phyloP scores from a whole-genome alignment of 2,888 invertebrate genomes.

The Bombylius major region DNA sequence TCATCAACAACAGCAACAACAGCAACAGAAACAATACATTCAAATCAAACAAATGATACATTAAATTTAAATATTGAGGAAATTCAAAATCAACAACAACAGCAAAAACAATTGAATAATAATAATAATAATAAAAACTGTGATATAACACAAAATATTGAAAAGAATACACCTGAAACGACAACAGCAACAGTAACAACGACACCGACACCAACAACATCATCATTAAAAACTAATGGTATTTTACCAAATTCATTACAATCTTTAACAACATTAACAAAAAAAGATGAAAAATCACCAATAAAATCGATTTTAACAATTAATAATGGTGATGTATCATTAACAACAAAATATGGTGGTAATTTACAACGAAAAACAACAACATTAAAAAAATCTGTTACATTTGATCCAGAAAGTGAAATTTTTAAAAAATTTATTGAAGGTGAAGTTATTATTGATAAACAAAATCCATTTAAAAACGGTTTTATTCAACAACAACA shows the following conservation, averaged over 20 bases:
- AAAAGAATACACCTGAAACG: neutral
- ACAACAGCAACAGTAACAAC: neutral
- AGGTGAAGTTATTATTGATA: constrained; percentile 34
- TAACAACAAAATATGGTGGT: neutral
- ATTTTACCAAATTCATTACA: neutral
- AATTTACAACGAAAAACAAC: neutral
- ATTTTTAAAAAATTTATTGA: constrained; percentile 30
- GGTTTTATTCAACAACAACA: constrained; percentile 16
- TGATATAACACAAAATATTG: too few species aligned
- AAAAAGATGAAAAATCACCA: neutral
- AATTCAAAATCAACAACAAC: neutral
- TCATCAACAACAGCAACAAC: neutral
- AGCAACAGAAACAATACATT: neutral
- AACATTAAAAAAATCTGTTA: constrained; percentile 27
- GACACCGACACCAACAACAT: neutral
- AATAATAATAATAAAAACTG: too few species aligned
- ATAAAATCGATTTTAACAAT: constrained; percentile 4
- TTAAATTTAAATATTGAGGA: too few species aligned
- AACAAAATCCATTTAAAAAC: constrained; percentile 33
- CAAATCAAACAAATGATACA: neutral
- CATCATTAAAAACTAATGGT: neutral
- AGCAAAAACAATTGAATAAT: neutral
- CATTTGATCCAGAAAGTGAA: constrained; percentile 32
- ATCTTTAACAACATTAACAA: neutral
- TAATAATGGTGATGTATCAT: neutral